A percentile compares a stretch with the other conserved stretches of the same genome.
Evolutionary conservation across 1,140 invertebrate species (phyloP).

Genomic region (Anastrepha ludens): DNA sequence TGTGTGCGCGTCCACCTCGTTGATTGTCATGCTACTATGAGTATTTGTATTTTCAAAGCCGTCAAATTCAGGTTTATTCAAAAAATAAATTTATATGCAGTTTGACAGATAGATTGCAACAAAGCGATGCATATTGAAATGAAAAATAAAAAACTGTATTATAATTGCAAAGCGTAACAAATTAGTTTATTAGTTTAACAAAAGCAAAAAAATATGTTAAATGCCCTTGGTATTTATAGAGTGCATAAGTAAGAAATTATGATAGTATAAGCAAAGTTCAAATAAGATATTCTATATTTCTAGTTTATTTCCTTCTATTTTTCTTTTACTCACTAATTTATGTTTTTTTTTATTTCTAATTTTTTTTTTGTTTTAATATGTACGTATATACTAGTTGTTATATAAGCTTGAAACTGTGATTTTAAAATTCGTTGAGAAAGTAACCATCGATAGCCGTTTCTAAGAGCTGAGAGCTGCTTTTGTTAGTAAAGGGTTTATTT

Average conservation of each 20-base stretch:
- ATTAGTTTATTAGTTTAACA: neutral
- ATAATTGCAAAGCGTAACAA: neutral
- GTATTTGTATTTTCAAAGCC: neutral
- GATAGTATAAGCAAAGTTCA: neutral
- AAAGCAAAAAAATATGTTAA: neutral
- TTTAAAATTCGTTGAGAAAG: constrained; percentile 57
- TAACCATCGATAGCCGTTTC: constrained; percentile 55
- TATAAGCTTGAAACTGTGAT: constrained; percentile 12
- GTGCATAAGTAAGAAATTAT: neutral
- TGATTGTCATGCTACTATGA: constrained; percentile 26
- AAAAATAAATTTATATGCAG: neutral
- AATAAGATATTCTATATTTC: neutral
- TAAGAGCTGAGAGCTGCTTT: constrained; percentile 6
- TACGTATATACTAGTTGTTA: neutral
- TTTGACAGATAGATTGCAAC: neutral
- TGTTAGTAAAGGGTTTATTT: constrained; percentile 39
- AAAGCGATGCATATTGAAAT: neutral
- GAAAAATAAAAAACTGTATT: too few relatives aligned
- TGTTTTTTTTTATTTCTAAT: neutral
- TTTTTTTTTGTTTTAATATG: neutral
- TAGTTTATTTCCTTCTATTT: neutral
- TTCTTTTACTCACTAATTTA: neutral
- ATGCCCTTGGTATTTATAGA: neutral
- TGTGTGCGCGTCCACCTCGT: neutral
- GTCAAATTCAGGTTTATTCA: neutral